A percentile compares a stretch with the other conserved stretches of the same genome.
Conservation (phyloP, 2,797 vertebrate genomes). For the Vireo griseus region DNA sequence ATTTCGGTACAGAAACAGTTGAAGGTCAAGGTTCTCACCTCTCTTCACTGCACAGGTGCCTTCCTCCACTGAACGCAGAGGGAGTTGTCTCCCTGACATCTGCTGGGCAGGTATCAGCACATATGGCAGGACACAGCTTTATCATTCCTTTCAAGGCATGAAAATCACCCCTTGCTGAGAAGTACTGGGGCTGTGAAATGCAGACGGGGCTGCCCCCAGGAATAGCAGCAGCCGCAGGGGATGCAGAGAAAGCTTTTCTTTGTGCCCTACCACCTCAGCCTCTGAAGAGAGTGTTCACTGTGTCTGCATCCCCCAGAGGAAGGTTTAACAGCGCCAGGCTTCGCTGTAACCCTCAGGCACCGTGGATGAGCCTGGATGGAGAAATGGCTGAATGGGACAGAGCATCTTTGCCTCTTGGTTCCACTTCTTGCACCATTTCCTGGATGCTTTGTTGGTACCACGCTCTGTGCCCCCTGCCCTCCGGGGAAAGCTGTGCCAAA, state of each 20-base stretch:
- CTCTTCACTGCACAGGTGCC: not conserved
- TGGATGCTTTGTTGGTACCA: not conserved
- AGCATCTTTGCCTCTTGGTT: not conserved
- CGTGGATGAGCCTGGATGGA: not conserved
- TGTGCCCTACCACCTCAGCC: accelerated
- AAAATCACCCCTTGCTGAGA: not conserved
- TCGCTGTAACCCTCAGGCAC: not conserved
- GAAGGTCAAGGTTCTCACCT: not conserved
- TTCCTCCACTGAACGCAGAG: accelerated
- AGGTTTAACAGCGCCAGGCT: not conserved
- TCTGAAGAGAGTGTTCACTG: not conserved
- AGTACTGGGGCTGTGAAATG: not conserved
- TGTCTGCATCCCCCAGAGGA: not conserved
- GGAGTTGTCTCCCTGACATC: not conserved
- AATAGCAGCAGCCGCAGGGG: not conserved
- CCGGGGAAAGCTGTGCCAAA: accelerated
- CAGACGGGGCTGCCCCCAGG: not conserved
- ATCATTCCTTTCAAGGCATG: not conserved
- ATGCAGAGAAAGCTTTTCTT: not conserved
- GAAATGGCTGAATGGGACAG: not conserved
- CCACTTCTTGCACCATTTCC: not conserved
- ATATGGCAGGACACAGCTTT: not conserved
- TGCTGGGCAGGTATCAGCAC: not conserved
- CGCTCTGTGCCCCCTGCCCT: accelerated
- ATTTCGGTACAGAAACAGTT: not conserved